Base-by-base conservation (phyloP, 2,113 vertebrate genomes). In the Aramus guarauna region DNA sequence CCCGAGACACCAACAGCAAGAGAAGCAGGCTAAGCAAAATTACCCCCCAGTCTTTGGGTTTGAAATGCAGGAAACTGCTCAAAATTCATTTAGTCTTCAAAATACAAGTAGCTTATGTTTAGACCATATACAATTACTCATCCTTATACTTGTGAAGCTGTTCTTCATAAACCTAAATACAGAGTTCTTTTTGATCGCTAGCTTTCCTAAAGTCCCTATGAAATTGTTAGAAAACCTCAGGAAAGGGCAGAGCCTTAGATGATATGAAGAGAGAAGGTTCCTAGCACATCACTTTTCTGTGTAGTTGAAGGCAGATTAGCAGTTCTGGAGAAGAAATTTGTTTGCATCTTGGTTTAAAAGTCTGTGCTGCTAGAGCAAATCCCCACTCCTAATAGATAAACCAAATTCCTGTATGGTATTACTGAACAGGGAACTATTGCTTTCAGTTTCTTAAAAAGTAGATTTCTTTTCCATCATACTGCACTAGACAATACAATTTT, bases 381-480 rank as follows among this genome's bases (percentile, higher is more conserved):
- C 56, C 29, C 50, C 50, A 8, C 5, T 79, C 26, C 62, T n/a
- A 30, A 22, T 1, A 47, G 71, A 47, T 9, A 68, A 79, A 77
- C 20, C 53, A 23, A 66, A 79, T 55, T 12, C 36, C 22, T 30
- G 34, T 18, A 29, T 3, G 1, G 1, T 5, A 14, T 34, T 71
- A 67, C 1, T 14, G 1, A 45, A 62, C 0, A 5, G 27, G 24
- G 58, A 45, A 39, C 7, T 32, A 5, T 3, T 9, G 52, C 53
- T 73, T 67, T 29, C 1, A 34, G 47, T 8, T 52, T 36, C 36
- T 39, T 29, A 27, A 5, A 32, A 62, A 50, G 8, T 4, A 37
- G 12, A 56, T 34, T 29, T 66, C 36, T 76, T 34, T 67, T 34
- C 69, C 80, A 18, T 21, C 2, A 3, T 11, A 14, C 41, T 30